These are phyloP conservation scores for Garrulus glandarius DNA, from an alignment of 2,797 vertebrate genomes.

Conservation along the genomic window DNA sequence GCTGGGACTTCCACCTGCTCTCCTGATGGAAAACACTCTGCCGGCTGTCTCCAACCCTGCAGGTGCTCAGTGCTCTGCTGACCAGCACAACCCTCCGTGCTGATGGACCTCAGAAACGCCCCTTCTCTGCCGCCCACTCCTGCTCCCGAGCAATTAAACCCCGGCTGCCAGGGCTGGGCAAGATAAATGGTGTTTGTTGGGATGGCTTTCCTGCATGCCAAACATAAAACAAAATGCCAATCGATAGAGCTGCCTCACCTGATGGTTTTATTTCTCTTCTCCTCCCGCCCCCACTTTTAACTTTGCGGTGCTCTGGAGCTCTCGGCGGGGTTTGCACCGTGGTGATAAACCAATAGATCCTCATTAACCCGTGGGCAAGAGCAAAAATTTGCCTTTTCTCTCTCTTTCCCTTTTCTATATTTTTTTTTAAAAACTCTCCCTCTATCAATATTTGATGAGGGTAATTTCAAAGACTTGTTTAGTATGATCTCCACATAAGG, in stretches of 20 bases:
- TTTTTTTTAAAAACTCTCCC: slow-evolving; percentile 4
- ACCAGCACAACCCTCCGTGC: background rate
- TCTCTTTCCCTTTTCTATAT: background rate
- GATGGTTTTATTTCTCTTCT: background rate
- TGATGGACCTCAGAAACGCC: background rate
- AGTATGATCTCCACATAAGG: slow-evolving; percentile 79
- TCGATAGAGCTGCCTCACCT: slow-evolving; percentile 7
- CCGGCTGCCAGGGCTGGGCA: background rate
- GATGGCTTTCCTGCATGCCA: background rate
- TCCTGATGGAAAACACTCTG: background rate
- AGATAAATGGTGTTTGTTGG: slow-evolving; percentile 16
- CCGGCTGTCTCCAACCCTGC: background rate
- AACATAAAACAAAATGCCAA: background rate
- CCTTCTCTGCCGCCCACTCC: background rate
- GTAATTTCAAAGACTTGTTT: slow-evolving; percentile 82
- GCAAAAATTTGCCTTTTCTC: slow-evolving; percentile 15
- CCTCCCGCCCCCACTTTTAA: background rate
- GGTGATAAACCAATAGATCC: slow-evolving; percentile 17
- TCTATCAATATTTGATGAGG: slow-evolving; percentile 81
- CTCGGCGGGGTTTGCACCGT: background rate
- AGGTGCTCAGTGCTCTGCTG: background rate
- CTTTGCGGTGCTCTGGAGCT: background rate
- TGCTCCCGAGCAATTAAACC: background rate
- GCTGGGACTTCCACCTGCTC: background rate
- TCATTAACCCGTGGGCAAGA: background rate